These are phyloP conservation scores for Psilanteris sp. DNA, from an alignment of 1,140 invertebrate genomes.

Conservation along the genomic window DNA sequence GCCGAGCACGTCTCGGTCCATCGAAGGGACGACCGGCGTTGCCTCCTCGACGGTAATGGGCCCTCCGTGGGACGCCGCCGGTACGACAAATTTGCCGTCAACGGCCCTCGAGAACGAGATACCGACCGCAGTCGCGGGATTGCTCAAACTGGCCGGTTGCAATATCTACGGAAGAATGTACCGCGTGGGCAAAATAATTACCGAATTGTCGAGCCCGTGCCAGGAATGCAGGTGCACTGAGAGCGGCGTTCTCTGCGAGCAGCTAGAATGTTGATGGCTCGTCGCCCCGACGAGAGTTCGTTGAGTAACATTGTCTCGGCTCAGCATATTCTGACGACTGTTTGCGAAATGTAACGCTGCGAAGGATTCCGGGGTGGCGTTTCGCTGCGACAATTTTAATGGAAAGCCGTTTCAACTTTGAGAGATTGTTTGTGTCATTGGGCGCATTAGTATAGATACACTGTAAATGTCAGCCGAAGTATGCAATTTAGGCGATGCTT, in stretches of 20 bases:
- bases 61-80: constrained; percentile 32
- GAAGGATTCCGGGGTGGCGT: constrained; percentile 1
- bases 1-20: constrained; percentile 40
- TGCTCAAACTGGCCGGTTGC: constrained; percentile 91
- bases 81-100: constrained; percentile 52
- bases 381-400: background rate
- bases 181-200: constrained; percentile 89
- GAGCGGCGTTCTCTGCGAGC: constrained; percentile 90
- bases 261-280: constrained; percentile 83
- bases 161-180: constrained; percentile 96
- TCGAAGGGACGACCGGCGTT: constrained; percentile 50
- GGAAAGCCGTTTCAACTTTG: constrained; percentile 2
- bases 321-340: constrained; percentile 8
- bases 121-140: constrained; percentile 67
- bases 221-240: constrained; percentile 92
- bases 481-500: too few species aligned
- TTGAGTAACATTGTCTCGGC: constrained; percentile 6
- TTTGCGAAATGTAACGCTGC: constrained; percentile 24
- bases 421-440: constrained; percentile 10
- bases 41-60: constrained; percentile 55
- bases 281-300: constrained; percentile 5
- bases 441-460: background rate
- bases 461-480: background rate
- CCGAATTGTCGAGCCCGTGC: constrained; percentile 90
- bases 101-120: constrained; percentile 56